phyloP scores from a whole-genome alignment of 2,888 invertebrate species.

The Masnerella sp. region DNA sequence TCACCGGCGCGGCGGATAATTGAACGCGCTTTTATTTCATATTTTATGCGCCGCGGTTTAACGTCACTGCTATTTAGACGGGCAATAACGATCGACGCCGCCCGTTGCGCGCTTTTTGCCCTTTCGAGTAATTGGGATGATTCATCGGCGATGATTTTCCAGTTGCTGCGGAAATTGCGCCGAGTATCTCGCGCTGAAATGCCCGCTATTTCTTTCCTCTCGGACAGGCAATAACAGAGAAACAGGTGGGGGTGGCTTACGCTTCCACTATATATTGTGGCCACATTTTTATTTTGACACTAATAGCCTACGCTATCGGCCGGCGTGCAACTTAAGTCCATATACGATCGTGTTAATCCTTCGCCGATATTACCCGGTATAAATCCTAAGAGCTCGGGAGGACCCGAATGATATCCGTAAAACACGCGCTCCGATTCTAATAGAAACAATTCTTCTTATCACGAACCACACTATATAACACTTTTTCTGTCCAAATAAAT shows the following conservation, averaged over 20 bases:
- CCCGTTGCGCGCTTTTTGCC: slow-evolving; percentile 13
- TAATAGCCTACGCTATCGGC: slow-evolving; percentile 76
- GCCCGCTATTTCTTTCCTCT: slow-evolving; percentile 61
- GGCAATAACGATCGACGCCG: slow-evolving; percentile 19
- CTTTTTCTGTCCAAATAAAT: too few relatives aligned
- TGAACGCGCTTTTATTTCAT: slow-evolving; percentile 56
- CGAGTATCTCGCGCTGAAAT: slow-evolving; percentile 28
- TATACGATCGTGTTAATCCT: slow-evolving; percentile 76
- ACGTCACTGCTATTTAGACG: slow-evolving; percentile 44
- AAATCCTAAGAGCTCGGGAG: slow-evolving; percentile 68
- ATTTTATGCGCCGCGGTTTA: slow-evolving; percentile 48
- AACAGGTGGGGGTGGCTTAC: slow-evolving; percentile 68
- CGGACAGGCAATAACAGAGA: slow-evolving; percentile 69
- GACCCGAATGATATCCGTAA: slow-evolving; percentile 60
- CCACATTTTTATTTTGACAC: slow-evolving; percentile 78
- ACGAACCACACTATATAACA: slow-evolving; percentile 1
- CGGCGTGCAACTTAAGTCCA: slow-evolving; percentile 74
- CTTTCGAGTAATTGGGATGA: slow-evolving; percentile 27
- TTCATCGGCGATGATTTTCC: slow-evolving; percentile 41
- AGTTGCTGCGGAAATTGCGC: slow-evolving; percentile 26
- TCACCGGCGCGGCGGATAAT: slow-evolving; percentile 55
- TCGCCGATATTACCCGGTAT: slow-evolving; percentile 74
- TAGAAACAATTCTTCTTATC: slow-evolving; percentile 58
- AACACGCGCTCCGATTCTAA: slow-evolving; percentile 58
- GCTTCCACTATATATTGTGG: slow-evolving; percentile 74